Percentiles rank a stretch among this genome's conserved stretches.
phyloP scores from a whole-genome alignment of 2,888 invertebrate species.

The Trissolcus brochymenae region DNA sequence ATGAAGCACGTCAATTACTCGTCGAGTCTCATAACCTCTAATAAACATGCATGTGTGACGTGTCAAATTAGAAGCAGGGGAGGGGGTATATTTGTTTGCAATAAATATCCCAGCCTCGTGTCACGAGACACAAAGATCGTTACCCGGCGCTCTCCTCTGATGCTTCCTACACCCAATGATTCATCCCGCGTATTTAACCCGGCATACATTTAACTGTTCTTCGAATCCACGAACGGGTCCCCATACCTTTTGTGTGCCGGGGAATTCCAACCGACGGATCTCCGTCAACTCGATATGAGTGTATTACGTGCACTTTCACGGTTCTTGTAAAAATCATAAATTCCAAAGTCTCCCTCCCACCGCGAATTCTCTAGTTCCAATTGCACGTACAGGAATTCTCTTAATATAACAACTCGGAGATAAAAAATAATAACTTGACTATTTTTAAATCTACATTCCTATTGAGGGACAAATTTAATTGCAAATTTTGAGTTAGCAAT shows the following conservation, averaged over 20 bases:
- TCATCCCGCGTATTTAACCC: constrained; percentile 50
- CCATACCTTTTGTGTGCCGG: constrained; percentile 4
- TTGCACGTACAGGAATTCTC: constrained; percentile 10
- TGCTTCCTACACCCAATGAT: constrained; percentile 31
- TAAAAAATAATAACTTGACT: too few relatives aligned
- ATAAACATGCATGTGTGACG: constrained; percentile 23
- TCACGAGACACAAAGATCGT: constrained; percentile 13
- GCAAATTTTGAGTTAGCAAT: too few relatives aligned
- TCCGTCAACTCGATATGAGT: constrained; percentile 23
- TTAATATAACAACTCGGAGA: too few relatives aligned
- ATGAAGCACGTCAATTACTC: constrained; percentile 32
- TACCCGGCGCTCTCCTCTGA: constrained; percentile 6
- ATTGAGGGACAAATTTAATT: too few relatives aligned
- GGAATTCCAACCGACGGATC: constrained; percentile 20
- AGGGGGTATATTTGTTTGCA: constrained; percentile 30
- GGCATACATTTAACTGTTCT: constrained; percentile 43
- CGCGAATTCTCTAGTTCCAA: constrained; percentile 6
- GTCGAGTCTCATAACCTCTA: constrained; percentile 24
- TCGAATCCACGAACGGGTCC: constrained; percentile 27
- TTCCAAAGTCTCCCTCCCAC: constrained; percentile 21
- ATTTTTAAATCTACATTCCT: too few relatives aligned
- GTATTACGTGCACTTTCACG: constrained; percentile 41
- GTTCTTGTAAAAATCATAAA: constrained; percentile 36
- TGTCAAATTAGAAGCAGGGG: constrained; percentile 25
- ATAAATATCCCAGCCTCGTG: constrained; percentile 23